Evolutionary conservation across 2,797 vertebrate genomes (phyloP).

Genomic region (Aeoliscus strigatus): DNA sequence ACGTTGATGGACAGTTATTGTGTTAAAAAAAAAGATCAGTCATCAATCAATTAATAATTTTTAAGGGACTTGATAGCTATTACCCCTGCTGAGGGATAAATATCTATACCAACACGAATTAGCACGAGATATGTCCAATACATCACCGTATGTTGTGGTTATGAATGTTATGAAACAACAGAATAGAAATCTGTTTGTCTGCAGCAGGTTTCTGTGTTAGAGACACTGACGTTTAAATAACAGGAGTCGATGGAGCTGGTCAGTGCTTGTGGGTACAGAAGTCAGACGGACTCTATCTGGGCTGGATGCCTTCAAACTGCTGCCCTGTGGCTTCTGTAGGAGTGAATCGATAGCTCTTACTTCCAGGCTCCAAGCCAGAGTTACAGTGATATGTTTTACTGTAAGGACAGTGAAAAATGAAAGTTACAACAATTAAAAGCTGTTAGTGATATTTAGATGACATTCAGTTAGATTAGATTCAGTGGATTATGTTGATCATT

Average conservation of each 20-base stretch:
- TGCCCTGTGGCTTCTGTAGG: slow-evolving; percentile 36
- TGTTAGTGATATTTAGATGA: neutral
- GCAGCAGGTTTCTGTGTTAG: slow-evolving; percentile 29
- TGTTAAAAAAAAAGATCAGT: too few species aligned
- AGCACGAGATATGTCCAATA: too few species aligned
- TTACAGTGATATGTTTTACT: neutral
- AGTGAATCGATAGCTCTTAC: slow-evolving; percentile 51
- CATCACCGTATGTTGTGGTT: too few species aligned
- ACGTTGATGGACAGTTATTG: too few species aligned
- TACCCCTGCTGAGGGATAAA: too few species aligned
- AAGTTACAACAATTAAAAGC: too few species aligned
- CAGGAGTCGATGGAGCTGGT: slow-evolving; percentile 50
- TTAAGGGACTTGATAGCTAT: too few species aligned
- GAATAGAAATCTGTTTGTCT: slow-evolving; percentile 27
- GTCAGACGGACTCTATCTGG: slow-evolving; percentile 38
- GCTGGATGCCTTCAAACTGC: slow-evolving; percentile 52
- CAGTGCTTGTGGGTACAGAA: slow-evolving; percentile 38
- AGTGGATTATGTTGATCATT: too few species aligned
- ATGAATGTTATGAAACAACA: too few species aligned
- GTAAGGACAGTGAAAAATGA: slow-evolving; percentile 1
- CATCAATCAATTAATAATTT: too few species aligned
- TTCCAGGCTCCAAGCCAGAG: slow-evolving; percentile 30
- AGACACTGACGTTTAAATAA: slow-evolving; percentile 36
- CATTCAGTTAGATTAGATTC: slow-evolving; percentile 12
- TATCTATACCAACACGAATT: too few species aligned